Conservation (phyloP, 1,140 invertebrate genomes). For the Pogonomyrmex barbatus region DNA sequence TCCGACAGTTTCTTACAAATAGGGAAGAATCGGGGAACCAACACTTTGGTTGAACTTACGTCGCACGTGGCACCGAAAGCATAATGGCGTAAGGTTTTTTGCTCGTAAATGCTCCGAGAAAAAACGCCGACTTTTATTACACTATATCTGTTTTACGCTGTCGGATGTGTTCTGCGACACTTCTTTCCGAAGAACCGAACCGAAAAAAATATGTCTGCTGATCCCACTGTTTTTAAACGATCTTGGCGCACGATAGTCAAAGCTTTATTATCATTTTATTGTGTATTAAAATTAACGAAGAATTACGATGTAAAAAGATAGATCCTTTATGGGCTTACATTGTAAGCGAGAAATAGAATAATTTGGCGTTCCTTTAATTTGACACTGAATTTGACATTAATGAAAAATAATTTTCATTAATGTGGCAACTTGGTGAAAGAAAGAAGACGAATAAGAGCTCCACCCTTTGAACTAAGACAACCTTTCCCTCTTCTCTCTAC, state of each 20-base stretch:
- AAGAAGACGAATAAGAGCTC: constrained; percentile 61
- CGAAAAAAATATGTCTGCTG: constrained; percentile 25
- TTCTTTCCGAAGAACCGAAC: constrained; percentile 45
- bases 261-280: constrained; percentile 16
- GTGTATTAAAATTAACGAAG: constrained; percentile 4
- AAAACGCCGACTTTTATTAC: constrained; percentile 66
- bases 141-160: constrained; percentile 64
- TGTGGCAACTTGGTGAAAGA: constrained; percentile 39
- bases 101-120: constrained; percentile 42
- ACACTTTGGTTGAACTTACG: constrained; percentile 17
- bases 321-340: background rate
- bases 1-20: constrained; percentile 71
- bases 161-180: constrained; percentile 53
- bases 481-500: constrained; percentile 54
- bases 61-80: constrained; percentile 59
- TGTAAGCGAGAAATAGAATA: background rate
- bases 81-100: constrained; percentile 52
- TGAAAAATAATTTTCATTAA: constrained; percentile 49
- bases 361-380: background rate
- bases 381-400: no score
- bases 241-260: constrained; percentile 6
- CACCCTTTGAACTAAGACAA: constrained; percentile 60
- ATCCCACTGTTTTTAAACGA: constrained; percentile 18
- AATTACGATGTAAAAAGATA: background rate
- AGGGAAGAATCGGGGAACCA: constrained; percentile 28